Evolutionary conservation across 2,113 vertebrate species (phyloP), one percentile per base, ranked within the genome.

Genomic region (Channa argus): DNA sequence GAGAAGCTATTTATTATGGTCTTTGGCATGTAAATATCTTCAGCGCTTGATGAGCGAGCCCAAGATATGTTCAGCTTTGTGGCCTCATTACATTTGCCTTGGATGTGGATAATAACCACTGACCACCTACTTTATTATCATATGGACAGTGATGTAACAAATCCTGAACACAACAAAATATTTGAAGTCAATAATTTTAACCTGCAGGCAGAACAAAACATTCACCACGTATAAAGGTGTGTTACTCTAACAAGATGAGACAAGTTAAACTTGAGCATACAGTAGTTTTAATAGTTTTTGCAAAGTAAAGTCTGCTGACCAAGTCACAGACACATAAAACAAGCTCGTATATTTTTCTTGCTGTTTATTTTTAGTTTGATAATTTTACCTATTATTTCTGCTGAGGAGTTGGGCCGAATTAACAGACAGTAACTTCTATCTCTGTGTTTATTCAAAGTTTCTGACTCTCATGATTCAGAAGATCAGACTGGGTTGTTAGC

Each of bases 11-110:
- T 69, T 76, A 74, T 79, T 68, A 60, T 61, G 74, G 69, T 78
- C 63, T 60, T 49, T 84, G 85, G 74, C 77, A 68, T 91, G 89
- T 78, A 50, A 79, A 41, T 89, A 85, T 77, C 74, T 79, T 84
- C 82, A 63, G 63, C 63, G 80, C 73, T 83, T 74, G 74, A 54
- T 73, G 79, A 87, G 67, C 77, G 81, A 85, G 73, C 71, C 66
- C 85, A 70, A 78, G 82, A 88, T 75, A 70, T 15, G 49, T 84
- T 66, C 58, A 39, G 68, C 49, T 63, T 56, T 50, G 36, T 37
- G 59, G 61, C 74, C 59, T 71, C 54, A 9, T 71, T 63, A 39
- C 53, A 68, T 83, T 70, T 77, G 59, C 71, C 80, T 83, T 37
- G 4, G 51, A 80, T 81, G 52, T 86, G 55, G 58, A 64, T 63